A percentile compares a stretch with the other conserved stretches of the same genome.
phyloP scores from a whole-genome alignment of 2,113 vertebrate genomes.

The Peromyscus californicus region DNA sequence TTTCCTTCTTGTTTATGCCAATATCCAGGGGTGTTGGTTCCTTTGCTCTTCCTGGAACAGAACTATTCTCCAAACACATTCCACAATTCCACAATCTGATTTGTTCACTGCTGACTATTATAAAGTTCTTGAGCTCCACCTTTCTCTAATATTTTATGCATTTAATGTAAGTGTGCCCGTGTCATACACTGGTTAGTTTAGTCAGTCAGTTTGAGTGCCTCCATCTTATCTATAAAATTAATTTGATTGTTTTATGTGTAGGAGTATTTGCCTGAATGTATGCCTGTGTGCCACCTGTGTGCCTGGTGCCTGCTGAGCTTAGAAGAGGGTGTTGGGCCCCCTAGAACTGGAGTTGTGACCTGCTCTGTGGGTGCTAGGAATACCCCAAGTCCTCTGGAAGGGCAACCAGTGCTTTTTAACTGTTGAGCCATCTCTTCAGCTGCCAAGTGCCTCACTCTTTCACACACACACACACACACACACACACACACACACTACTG shows the following conservation, averaged over 20 bases:
- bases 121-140: neutral
- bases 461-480: neutral
- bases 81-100: neutral
- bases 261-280: neutral
- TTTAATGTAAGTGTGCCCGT: constrained; percentile 16
- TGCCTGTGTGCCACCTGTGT: neutral
- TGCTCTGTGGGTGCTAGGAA: neutral
- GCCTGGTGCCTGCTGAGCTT: neutral
- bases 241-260: neutral
- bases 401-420: neutral
- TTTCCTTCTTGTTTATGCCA: neutral
- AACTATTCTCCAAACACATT: neutral
- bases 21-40: neutral
- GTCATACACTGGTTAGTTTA: neutral
- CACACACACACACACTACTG: neutral
- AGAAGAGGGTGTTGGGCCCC: neutral
- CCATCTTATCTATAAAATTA: neutral
- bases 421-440: neutral
- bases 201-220: neutral
- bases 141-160: neutral
- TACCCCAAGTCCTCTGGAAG: neutral
- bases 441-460: neutral
- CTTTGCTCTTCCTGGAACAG: neutral
- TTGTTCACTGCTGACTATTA: neutral
- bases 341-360: neutral